Conservation (phyloP, 2,113 vertebrate species). For the Rutilus rutilus region DNA sequence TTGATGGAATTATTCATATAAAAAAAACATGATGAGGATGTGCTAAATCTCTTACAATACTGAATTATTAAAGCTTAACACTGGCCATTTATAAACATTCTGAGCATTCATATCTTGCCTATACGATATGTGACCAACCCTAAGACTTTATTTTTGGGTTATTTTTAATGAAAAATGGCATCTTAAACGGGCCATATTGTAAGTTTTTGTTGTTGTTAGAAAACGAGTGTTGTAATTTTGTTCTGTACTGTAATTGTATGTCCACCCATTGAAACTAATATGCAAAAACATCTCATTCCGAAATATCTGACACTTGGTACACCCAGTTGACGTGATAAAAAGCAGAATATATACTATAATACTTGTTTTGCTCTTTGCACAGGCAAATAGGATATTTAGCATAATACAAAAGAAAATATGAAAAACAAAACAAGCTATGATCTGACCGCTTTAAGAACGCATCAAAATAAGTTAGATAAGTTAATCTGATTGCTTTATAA, state of each 20-base stretch:
- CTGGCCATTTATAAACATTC: constrained; percentile 30
- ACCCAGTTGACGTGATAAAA: neutral
- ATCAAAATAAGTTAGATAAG: neutral
- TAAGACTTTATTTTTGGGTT: neutral
- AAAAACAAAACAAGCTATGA: neutral
- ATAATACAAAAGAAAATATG: neutral
- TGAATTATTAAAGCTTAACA: constrained; percentile 46
- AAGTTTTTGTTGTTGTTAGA: neutral
- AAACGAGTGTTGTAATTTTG: neutral
- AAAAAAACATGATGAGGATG: constrained; percentile 1
- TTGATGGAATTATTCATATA: constrained; percentile 62
- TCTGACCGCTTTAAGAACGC: neutral
- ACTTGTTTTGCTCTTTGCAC: neutral
- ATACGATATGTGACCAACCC: neutral
- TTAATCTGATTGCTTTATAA: constrained; percentile 60
- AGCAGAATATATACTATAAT: neutral
- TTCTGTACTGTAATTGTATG: neutral
- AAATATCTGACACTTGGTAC: neutral
- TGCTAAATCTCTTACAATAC: constrained; percentile 13
- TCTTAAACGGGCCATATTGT: neutral
- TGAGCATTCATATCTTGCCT: constrained; percentile 12
- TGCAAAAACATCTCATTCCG: neutral
- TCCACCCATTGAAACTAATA: neutral
- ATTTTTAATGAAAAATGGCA: neutral
- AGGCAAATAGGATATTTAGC: neutral